Evolutionary conservation across 2,888 invertebrate species (phyloP), one percentile per base, ranked within the genome.

Genomic region (Phasia obesa): DNA sequence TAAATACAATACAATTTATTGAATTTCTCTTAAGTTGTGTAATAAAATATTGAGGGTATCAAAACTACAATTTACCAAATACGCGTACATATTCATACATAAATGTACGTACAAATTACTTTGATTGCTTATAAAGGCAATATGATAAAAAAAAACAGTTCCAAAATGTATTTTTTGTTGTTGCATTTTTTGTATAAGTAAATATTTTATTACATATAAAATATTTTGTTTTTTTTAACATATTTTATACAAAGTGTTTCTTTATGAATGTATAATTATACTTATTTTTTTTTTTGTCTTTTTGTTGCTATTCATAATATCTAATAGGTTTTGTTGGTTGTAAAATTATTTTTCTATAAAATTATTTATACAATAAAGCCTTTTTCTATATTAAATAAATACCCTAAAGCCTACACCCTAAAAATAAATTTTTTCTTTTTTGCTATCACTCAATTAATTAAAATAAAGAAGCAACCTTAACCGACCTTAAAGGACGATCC

Each of bases 391-490:
- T 53, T 74, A 59, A 35, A 35, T 35, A 35, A 35, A 35, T 5
- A 11, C 21, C 70, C 42, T 70, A 44, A 44, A 65, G 44, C 60
- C 35, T 71, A 67, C 51, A 65, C 47, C 59, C 7, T 73, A 67
- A 70, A 59, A 55, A 49, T 25, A 62, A 69, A 64, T 0, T 15
- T 59, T 53, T 60, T 15, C 57, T 44, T 31, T 53, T 62, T 59
- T 47, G 62, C 44, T 78, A 70, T 83, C 79, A 83, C 74, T 83
- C 82, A 75, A 70, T 70, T 74, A 2, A 35, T 35, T n/a, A n/a
- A 42, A 42, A n/a, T n/a, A n/a, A 42, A 42, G 4, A 15, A 15
- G 13, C 13, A 38, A 35, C 35, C 6, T 42, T 42, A 42, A 42
- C 2, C 3, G 15, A 2, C 4, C 4, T 38, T 38, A 42, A 9